Evolutionary conservation across 1,140 invertebrate genomes (phyloP), one percentile per base, ranked within the genome.

Genomic region (Drosophila nebulosa): DNA sequence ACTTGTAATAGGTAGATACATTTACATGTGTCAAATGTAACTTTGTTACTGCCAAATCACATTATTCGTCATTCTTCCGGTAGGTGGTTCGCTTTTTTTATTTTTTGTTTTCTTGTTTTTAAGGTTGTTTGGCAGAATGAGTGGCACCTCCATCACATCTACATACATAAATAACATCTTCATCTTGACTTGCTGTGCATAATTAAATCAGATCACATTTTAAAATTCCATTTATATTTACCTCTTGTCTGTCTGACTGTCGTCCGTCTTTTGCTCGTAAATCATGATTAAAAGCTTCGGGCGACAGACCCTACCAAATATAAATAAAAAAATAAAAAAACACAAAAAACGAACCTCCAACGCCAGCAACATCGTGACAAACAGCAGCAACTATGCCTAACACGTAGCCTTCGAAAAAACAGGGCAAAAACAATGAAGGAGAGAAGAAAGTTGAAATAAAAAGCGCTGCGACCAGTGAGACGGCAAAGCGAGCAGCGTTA

Each of bases 151-250:
- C 18, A 14, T 58, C 32, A 22, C 35, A 56, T 56, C 53, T 56
- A 4, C 67, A 58, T 52, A 64, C 55, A 77, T 64, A 74, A 73
- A 76, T 64, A 62, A 70, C 63, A 64, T 35, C 50, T 27, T 35
- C 42, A 22, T 56, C 64, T 69, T 62, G 65, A 71, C 66, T 74
- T 69, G 73, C 61, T 64, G 61, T 88, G 81, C 86, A 90, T 90
- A 90, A 90, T 90, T 90, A 90, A 90, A 90, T 90, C 88, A 84
- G 88, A 90, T 90, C 89, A 81, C 88, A 89, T 88, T 90, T 90
- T 89, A 90, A 90, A 90, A 90, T 90, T 90, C 88, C 88, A 90
- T 90, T 90, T 90, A 90, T 90, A 90, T 90, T 90, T 90, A 90
- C 79, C 83, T 83, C 80, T 81, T 64, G 80, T 85, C 79, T 63